These are phyloP conservation scores for Periplaneta americana DNA, from an alignment of 1,140 invertebrate species.

Conservation along the genomic window DNA sequence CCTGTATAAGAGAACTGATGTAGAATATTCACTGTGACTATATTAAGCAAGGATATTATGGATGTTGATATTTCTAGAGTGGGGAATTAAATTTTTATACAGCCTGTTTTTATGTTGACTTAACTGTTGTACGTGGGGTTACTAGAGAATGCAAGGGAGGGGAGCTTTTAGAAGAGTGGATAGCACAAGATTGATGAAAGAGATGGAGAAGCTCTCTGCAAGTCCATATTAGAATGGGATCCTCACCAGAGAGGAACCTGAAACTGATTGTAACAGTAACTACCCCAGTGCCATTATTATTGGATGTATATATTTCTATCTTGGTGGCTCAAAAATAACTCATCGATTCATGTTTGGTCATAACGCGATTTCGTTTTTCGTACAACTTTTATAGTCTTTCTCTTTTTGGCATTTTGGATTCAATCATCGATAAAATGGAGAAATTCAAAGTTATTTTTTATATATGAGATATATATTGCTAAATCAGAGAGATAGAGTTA, in stretches of 20 bases:
- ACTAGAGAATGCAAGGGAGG: too few relatives aligned
- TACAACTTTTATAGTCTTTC: not conserved
- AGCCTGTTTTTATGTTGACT: too few relatives aligned
- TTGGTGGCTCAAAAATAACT: not conserved
- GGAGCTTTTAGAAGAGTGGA: too few relatives aligned
- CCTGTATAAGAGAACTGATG: too few relatives aligned
- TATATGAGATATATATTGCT: not conserved
- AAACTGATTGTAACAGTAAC: not conserved
- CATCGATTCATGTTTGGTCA: not conserved
- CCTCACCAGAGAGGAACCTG: not conserved
- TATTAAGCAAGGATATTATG: too few relatives aligned
- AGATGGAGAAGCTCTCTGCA: not conserved
- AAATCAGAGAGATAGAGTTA: not conserved
- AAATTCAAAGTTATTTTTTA: not conserved
- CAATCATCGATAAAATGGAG: not conserved
- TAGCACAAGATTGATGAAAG: not conserved
- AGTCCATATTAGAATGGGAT: not conserved
- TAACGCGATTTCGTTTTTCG: not conserved
- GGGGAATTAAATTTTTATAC: too few relatives aligned
- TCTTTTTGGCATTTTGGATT: not conserved
- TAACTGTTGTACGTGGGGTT: too few relatives aligned
- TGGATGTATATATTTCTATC: not conserved
- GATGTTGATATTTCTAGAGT: too few relatives aligned
- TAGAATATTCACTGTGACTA: too few relatives aligned
- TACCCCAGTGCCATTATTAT: not conserved